Conservation (phyloP, 2,888 invertebrate genomes). For the Agonopterix arenella region DNA sequence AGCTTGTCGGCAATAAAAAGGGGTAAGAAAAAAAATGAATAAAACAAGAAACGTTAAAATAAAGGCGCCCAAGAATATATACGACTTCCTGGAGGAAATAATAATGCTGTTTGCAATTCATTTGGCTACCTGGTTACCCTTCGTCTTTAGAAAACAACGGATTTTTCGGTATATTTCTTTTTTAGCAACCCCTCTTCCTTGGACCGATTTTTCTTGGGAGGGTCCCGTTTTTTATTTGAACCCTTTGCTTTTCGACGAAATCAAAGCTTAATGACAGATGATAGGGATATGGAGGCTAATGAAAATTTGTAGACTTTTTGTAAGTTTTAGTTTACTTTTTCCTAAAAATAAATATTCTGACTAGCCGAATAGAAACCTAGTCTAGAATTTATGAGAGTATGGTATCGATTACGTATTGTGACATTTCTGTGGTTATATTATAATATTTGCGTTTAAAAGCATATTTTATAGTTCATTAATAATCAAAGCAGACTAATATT, state of each 20-base stretch:
- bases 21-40: constrained; percentile 69
- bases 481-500: too few species aligned
- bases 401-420: too few species aligned
- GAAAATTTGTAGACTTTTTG: constrained; percentile 4
- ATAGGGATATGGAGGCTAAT: constrained; percentile 16
- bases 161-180: constrained; percentile 39
- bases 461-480: too few species aligned
- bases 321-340: too few species aligned
- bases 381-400: too few species aligned
- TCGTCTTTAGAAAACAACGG: constrained; percentile 64
- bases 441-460: too few species aligned
- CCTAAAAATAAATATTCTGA: too few species aligned
- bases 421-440: too few species aligned
- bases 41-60: constrained; percentile 71
- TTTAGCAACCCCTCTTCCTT: constrained; percentile 36
- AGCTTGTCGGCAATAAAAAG: constrained; percentile 72
- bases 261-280: constrained; percentile 57
- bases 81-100: constrained; percentile 77
- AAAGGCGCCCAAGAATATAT: constrained; percentile 73
- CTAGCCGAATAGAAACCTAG: too few species aligned
- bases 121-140: constrained; percentile 75
- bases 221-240: constrained; percentile 63
- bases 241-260: constrained; percentile 61
- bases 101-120: constrained; percentile 79
- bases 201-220: constrained; percentile 56